Percentiles rank a stretch among this genome's conserved stretches.
These are phyloP conservation scores for Pantala flavescens DNA, from an alignment of 1,140 invertebrate species.

Conservation along the genomic window DNA sequence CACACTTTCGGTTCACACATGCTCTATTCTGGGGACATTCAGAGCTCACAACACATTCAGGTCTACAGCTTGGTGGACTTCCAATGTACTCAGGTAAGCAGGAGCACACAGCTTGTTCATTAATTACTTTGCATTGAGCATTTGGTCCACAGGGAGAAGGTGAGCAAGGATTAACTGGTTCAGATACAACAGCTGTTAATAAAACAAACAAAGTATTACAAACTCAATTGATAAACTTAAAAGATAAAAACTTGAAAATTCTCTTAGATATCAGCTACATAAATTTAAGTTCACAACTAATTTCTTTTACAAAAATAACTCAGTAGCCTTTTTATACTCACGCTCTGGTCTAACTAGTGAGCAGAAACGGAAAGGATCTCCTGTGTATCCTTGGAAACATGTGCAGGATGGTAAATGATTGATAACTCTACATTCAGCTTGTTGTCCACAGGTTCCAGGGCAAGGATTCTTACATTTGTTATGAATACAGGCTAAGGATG, in stretches of 20 bases:
- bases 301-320: background rate
- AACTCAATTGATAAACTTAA: background rate
- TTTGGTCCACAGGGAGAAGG: slow-evolving; percentile 65
- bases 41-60: slow-evolving; percentile 50
- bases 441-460: slow-evolving; percentile 40
- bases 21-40: slow-evolving; percentile 53
- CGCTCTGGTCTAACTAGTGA: slow-evolving; percentile 27
- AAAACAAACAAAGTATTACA: background rate
- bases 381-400: slow-evolving; percentile 42
- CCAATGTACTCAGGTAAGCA: slow-evolving; percentile 51
- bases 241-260: background rate
- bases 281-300: background rate
- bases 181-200: slow-evolving; percentile 25
- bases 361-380: slow-evolving; percentile 47
- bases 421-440: slow-evolving; percentile 40
- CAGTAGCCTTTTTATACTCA: slow-evolving; percentile 24
- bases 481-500: slow-evolving; percentile 38
- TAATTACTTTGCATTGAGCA: slow-evolving; percentile 46
- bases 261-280: background rate
- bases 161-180: slow-evolving; percentile 44
- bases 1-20: slow-evolving; percentile 45
- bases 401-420: slow-evolving; percentile 46
- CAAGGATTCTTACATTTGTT: slow-evolving; percentile 45
- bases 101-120: slow-evolving; percentile 47
- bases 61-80: slow-evolving; percentile 47